A percentile compares a stretch with the other conserved stretches of the same genome.
Evolutionary conservation across 2,888 invertebrate genomes (phyloP).

Genomic region (Cephus sareptanus): DNA sequence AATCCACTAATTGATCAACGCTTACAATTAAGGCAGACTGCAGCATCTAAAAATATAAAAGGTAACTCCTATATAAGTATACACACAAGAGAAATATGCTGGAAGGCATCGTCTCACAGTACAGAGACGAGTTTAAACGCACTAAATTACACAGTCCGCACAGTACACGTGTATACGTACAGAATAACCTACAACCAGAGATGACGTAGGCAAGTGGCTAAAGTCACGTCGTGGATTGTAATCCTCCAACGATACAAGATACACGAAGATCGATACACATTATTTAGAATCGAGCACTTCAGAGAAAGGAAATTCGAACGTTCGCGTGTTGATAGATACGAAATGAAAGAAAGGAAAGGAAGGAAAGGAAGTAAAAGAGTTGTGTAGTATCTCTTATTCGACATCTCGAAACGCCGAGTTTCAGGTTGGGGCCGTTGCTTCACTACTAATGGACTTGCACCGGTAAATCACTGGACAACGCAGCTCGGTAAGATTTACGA

Average conservation of each 20-base stretch:
- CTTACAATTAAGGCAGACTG: not conserved
- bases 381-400: not conserved
- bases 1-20: not conserved
- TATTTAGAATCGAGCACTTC: not conserved
- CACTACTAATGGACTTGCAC: constrained; percentile 55
- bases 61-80: not conserved
- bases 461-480: constrained; percentile 51
- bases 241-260: not conserved
- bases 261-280: not conserved
- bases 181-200: not conserved
- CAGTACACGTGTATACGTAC: not conserved
- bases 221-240: not conserved
- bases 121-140: not conserved
- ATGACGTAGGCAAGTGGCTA: not conserved
- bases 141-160: not conserved
- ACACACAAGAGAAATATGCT: not conserved
- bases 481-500: constrained; percentile 44
- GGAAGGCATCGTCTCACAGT: not conserved
- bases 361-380: not conserved
- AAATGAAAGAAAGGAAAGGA: not conserved
- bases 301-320: not conserved
- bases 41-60: not conserved
- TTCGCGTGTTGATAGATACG: not conserved
- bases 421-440: constrained; percentile 44
- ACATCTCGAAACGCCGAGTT: not conserved